phyloP scores from a whole-genome alignment of 2,797 vertebrate genomes.

The Fringilla coelebs region DNA sequence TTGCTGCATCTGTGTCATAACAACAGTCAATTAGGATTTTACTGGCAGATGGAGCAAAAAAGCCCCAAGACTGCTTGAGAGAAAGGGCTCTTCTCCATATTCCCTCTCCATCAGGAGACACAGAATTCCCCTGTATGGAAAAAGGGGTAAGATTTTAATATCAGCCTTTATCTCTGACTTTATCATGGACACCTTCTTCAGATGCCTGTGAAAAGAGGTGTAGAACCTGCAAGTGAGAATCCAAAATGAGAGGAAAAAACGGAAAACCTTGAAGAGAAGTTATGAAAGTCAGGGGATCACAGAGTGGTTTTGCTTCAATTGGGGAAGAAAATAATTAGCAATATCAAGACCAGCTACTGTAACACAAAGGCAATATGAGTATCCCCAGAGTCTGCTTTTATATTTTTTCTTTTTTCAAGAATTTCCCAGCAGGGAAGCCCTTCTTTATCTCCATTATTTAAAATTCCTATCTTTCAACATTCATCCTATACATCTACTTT shows the following conservation, averaged over 20 bases:
- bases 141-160: background rate
- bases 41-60: background rate
- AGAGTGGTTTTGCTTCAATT: background rate
- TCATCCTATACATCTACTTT: background rate
- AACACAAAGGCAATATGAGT: background rate
- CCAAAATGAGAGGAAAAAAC: background rate
- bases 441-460: background rate
- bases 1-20: background rate
- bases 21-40: background rate
- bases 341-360: background rate
- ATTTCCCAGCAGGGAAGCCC: background rate
- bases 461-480: background rate
- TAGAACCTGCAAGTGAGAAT: slow-evolving; percentile 17
- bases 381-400: background rate
- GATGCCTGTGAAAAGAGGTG: background rate
- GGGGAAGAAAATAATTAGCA: background rate
- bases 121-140: background rate
- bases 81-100: background rate
- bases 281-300: background rate
- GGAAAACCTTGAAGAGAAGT: background rate
- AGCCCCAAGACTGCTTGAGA: background rate
- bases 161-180: background rate
- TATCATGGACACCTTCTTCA: background rate
- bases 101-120: background rate
- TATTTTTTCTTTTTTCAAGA: background rate